These are phyloP conservation scores for Melanotaenia maccullochi DNA, from an alignment of 2,797 vertebrate species.

Conservation along the genomic window DNA sequence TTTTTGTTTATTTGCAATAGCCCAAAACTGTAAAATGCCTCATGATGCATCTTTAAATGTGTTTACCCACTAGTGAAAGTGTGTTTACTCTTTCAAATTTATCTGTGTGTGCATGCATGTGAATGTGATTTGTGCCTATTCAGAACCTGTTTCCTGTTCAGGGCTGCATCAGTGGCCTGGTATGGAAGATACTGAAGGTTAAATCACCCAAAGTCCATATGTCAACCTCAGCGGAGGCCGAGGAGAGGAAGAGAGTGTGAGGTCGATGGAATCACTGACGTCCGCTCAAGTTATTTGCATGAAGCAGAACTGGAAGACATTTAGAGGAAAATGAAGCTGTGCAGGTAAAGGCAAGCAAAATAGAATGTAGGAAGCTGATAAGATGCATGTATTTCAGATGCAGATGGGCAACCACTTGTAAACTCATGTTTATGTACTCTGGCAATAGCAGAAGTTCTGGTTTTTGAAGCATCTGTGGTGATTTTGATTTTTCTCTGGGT, in stretches of 20 bases:
- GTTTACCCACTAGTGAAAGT: conserved; percentile 20
- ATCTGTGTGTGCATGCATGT: conserved; percentile 45
- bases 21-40: conserved; percentile 14
- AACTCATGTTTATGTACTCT: conserved; percentile 9
- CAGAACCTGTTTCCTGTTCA: conserved; percentile 24
- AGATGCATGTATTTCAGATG: conserved; percentile 29
- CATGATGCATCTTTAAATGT: conserved; percentile 13
- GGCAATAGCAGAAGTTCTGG: background rate
- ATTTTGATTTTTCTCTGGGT: background rate
- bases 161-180: conserved; percentile 9
- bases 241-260: conserved; percentile 11
- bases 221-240: conserved; percentile 14
- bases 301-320: conserved; percentile 24
- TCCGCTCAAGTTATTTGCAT: conserved; percentile 22
- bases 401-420: conserved; percentile 7
- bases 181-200: conserved; percentile 17
- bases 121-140: conserved; percentile 30
- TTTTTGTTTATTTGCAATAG: conserved; percentile 10
- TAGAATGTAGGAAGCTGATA: background rate
- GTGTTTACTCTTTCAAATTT: conserved; percentile 25
- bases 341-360: conserved; percentile 15
- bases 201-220: conserved; percentile 26
- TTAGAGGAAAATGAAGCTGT: background rate
- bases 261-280: conserved; percentile 19
- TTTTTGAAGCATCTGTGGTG: background rate